These are phyloP conservation scores for Scaptomyza polygonia DNA, from an alignment of 2,888 invertebrate genomes.

Conservation along the genomic window DNA sequence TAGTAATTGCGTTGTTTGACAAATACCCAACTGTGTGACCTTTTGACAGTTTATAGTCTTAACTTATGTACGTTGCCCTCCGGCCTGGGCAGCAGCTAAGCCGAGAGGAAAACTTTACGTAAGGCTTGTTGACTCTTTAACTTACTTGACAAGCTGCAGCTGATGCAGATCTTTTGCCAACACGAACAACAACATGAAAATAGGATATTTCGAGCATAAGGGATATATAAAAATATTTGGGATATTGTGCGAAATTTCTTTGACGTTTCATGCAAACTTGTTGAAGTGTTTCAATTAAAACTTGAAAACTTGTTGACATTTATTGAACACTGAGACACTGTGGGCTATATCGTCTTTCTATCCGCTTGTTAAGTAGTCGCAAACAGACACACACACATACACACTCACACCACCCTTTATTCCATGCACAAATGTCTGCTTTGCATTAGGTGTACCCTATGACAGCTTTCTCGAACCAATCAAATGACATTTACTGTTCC, in stretches of 20 bases:
- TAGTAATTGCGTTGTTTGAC: slow-evolving; percentile 67
- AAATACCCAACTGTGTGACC: slow-evolving; percentile 60
- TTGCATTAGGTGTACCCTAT: slow-evolving; percentile 7
- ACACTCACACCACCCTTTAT: too few species aligned
- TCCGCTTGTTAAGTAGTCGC: slow-evolving; percentile 25
- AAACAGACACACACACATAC: slow-evolving; percentile 3
- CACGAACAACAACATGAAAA: not conserved
- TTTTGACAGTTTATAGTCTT: slow-evolving; percentile 63
- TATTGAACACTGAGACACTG: slow-evolving; percentile 62
- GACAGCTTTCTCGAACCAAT: slow-evolving; percentile 32
- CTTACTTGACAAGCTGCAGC: slow-evolving; percentile 50
- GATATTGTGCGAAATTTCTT: slow-evolving; percentile 44
- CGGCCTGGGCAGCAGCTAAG: slow-evolving; percentile 23
- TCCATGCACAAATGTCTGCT: not conserved
- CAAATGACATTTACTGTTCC: slow-evolving; percentile 42
- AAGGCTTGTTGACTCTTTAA: slow-evolving; percentile 67
- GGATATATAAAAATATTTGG: slow-evolving; percentile 41
- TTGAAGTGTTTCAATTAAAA: slow-evolving; percentile 76
- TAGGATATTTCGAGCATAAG: slow-evolving; percentile 28
- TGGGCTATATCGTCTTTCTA: slow-evolving; percentile 32
- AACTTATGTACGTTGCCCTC: slow-evolving; percentile 28
- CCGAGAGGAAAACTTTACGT: slow-evolving; percentile 47
- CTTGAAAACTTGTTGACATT: slow-evolving; percentile 74
- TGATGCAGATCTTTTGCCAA: slow-evolving; percentile 43
- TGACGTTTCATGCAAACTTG: slow-evolving; percentile 55